phyloP scores from a whole-genome alignment of 2,113 vertebrate genomes.

The Charina bottae region DNA sequence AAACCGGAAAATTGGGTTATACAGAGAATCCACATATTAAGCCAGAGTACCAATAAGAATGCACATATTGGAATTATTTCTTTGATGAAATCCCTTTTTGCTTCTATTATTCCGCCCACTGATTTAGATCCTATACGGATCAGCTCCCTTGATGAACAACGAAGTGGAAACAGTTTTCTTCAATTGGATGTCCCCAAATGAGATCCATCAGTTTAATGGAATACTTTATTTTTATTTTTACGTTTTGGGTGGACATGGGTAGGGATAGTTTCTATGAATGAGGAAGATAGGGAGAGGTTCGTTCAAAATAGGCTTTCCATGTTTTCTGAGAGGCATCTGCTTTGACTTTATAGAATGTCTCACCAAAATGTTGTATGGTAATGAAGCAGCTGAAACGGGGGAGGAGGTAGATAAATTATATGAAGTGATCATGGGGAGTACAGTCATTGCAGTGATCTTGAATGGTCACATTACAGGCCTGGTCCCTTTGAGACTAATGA shows the following conservation, averaged over 20 bases:
- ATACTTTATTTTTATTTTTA: background rate
- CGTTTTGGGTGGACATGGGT: constrained; percentile 2
- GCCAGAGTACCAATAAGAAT: too few relatives aligned
- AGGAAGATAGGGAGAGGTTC: background rate
- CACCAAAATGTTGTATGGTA: too few relatives aligned
- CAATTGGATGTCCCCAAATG: background rate
- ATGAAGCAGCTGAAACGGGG: too few relatives aligned
- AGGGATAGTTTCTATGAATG: background rate
- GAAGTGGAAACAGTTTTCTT: background rate
- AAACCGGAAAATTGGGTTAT: too few relatives aligned
- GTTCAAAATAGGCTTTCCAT: background rate
- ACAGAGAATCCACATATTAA: too few relatives aligned
- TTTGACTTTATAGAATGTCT: too few relatives aligned
- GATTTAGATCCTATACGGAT: constrained; percentile 1
- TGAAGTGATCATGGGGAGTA: too few relatives aligned
- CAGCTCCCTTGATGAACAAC: background rate
- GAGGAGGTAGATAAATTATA: too few relatives aligned
- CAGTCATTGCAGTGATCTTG: too few relatives aligned
- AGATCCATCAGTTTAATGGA: background rate
- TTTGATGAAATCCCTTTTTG: background rate
- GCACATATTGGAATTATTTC: background rate
- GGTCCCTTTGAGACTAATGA: too few relatives aligned
- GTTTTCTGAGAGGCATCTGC: background rate
- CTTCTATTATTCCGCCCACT: background rate
- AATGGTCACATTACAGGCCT: too few relatives aligned